Percentiles rank a stretch among this genome's conserved stretches.
These are phyloP conservation scores for Syngnathus floridae DNA, from an alignment of 2,113 vertebrate species.

Conservation along the genomic window DNA sequence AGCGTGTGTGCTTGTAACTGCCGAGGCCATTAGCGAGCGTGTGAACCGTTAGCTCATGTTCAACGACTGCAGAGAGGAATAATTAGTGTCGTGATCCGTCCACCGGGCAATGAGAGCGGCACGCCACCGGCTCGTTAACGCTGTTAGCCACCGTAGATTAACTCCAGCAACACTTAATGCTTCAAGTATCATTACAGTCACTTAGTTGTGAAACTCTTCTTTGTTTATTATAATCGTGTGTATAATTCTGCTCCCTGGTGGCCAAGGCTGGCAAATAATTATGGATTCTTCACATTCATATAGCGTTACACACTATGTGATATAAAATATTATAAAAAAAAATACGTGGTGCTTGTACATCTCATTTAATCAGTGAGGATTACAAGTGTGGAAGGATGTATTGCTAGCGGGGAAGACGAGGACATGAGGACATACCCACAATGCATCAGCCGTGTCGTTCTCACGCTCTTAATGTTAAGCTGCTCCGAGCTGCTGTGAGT, in stretches of 20 bases:
- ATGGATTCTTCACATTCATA: background rate
- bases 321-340: constrained; percentile 1
- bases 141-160: background rate
- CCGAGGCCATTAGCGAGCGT: background rate
- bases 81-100: background rate
- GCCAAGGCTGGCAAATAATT: too few relatives aligned
- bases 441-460: constrained; percentile 25
- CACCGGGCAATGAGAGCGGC: background rate
- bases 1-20: background rate
- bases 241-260: background rate
- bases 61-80: background rate
- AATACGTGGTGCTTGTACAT: constrained; percentile 24
- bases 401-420: constrained; percentile 2
- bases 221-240: background rate
- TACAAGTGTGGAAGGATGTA: constrained; percentile 19
- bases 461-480: background rate
- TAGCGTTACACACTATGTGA: background rate
- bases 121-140: background rate
- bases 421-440: constrained; percentile 26
- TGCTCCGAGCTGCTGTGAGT: background rate
- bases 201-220: background rate
- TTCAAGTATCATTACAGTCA: background rate
- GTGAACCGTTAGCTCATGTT: background rate
- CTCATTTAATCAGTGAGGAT: constrained; percentile 43
- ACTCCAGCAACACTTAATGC: background rate